Evolutionary conservation across 2,113 vertebrate species (phyloP), one percentile per base, ranked within the genome.

Genomic region (Antechinus flavipes): DNA sequence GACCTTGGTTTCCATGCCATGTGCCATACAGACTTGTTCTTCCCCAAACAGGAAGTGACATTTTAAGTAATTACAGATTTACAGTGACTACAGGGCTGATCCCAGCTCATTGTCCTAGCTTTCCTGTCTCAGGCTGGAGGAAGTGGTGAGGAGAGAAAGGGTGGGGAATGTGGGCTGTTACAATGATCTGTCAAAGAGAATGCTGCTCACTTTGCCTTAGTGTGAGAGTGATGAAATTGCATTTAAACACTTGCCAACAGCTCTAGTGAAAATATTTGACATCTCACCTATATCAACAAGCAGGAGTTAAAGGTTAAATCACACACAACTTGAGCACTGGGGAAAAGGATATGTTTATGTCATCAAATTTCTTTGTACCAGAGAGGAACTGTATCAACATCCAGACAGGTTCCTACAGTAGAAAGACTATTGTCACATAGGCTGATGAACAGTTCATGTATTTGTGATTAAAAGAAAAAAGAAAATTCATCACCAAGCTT

Each of bases 301-400:
- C 95, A 95, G 94, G 96, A 98, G 98, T 96, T 98, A 99, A 99
- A 99, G 98, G 99, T 99, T 98, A 99, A 98, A 97, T 98, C 96
- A 97, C 98, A 99, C 96, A 97, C 97, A 97, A 96, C 92, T 95
- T 95, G 95, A 98, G 97, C 76, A 4, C 97, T 98, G 97, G 96
- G 97, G 95, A 98, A 98, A 98, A 98, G 98, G 98, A 98, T 98
- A 25, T 98, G 97, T 98, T 98, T 98, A 89, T 98, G 97, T 98
- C 98, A 98, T 98, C 98, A 98, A 16, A 94, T 98, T 98, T 97
- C 98, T 94, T 96, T 95, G 96, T 97, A 98, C 94, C 90, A 92
- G 94, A 96, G 58, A 49, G 46, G 25, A 54, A 95, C 93, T 76
- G 2, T 95, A 76, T 25, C 96, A 35, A 97, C 61, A 97, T 68